phyloP scores from a whole-genome alignment of 2,797 vertebrate genomes.

The Dendrocincla tyrannina region DNA sequence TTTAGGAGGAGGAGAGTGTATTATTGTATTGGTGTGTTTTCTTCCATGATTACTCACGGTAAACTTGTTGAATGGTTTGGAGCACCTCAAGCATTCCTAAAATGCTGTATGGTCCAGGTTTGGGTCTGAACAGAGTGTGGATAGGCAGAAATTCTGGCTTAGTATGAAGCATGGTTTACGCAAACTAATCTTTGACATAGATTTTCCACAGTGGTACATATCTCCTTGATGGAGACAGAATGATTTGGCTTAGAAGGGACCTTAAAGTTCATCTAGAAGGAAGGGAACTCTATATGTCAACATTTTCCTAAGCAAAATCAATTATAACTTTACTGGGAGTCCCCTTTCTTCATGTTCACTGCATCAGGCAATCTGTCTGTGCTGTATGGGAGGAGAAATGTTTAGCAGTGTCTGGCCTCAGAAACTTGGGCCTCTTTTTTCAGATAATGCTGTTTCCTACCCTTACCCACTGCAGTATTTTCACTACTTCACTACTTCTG shows the following conservation, averaged over 20 bases:
- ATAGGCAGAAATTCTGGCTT: background rate
- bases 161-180: background rate
- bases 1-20: background rate
- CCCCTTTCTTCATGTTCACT: background rate
- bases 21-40: background rate
- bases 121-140: background rate
- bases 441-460: background rate
- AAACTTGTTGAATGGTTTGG: background rate
- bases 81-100: background rate
- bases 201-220: background rate
- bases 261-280: background rate
- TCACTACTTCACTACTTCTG: background rate
- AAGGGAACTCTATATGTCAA: background rate
- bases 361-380: background rate
- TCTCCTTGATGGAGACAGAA: background rate
- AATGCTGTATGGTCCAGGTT: background rate
- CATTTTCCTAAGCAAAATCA: background rate
- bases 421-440: background rate
- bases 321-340: background rate
- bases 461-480: rapidly evolving
- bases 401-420: background rate
- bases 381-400: background rate
- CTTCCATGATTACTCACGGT: background rate
- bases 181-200: background rate
- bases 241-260: background rate